phyloP scores from a whole-genome alignment of 2,797 vertebrate species.

The Hafferia zeledoni region DNA sequence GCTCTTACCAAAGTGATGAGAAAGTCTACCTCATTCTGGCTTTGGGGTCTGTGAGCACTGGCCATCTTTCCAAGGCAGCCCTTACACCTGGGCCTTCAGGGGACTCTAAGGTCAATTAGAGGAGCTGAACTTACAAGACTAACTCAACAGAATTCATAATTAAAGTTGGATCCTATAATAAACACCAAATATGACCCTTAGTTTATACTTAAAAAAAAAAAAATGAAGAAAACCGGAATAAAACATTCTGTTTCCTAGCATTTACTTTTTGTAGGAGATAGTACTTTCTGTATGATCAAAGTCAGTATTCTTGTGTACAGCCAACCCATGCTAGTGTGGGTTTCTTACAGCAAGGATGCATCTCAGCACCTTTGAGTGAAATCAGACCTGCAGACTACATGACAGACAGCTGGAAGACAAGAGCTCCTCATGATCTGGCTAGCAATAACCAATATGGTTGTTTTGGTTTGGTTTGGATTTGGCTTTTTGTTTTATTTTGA shows the following conservation, averaged over 20 bases:
- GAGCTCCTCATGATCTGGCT: background rate
- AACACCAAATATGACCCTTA: background rate
- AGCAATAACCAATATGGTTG: background rate
- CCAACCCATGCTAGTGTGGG: background rate
- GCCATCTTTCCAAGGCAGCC: background rate
- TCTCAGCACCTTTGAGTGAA: accelerated
- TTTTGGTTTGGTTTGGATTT: background rate
- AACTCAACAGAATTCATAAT: background rate
- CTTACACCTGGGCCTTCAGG: background rate
- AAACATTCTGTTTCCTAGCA: background rate
- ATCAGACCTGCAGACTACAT: background rate
- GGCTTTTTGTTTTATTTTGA: background rate
- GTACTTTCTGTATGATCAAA: background rate
- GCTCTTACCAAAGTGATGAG: background rate
- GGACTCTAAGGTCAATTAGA: background rate
- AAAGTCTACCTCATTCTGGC: background rate
- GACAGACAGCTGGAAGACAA: background rate
- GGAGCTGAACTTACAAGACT: background rate
- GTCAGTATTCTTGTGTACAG: background rate
- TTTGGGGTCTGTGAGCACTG: background rate
- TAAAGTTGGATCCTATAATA: background rate
- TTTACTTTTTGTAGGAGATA: background rate
- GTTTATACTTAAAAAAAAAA: background rate
- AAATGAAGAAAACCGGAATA: background rate
- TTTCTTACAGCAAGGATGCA: background rate